phyloP scores from a whole-genome alignment of 1,140 invertebrate genomes.

The Bombus sibiricus region DNA sequence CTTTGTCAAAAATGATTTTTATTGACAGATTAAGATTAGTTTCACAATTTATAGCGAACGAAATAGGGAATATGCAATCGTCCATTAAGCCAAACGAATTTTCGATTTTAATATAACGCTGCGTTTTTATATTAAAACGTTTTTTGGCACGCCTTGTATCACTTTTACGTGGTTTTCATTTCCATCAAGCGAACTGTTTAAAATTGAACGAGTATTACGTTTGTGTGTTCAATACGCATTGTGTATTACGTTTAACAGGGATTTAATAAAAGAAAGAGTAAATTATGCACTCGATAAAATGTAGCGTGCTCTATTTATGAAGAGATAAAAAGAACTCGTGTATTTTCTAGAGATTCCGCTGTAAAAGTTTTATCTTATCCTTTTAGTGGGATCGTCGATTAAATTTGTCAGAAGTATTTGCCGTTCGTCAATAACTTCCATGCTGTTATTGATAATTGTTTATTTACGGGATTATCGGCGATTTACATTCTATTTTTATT shows the following conservation, averaged over 20 bases:
- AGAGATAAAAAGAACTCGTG: background rate
- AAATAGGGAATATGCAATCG: background rate
- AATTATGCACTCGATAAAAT: background rate
- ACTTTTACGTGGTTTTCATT: background rate
- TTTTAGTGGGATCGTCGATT: background rate
- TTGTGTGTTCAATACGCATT: too few relatives aligned
- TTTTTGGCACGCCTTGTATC: background rate
- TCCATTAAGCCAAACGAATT: background rate
- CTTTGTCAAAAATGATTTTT: background rate
- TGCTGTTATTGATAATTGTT: background rate
- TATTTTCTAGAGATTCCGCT: too few relatives aligned
- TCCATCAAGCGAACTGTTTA: background rate
- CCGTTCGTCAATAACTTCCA: background rate
- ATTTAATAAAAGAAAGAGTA: background rate
- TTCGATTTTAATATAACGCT: background rate
- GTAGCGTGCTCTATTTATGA: background rate
- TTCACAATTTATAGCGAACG: background rate
- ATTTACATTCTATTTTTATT: background rate
- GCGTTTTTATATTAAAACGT: background rate
- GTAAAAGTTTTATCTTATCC: conserved; percentile 21
- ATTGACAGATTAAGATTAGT: too few relatives aligned
- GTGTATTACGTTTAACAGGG: background rate
- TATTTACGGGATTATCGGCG: conserved; percentile 1
- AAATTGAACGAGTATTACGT: too few relatives aligned
- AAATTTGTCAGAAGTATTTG: background rate